Conservation (phyloP, 2,888 invertebrate genomes). For the Steinernema scapterisci region DNA sequence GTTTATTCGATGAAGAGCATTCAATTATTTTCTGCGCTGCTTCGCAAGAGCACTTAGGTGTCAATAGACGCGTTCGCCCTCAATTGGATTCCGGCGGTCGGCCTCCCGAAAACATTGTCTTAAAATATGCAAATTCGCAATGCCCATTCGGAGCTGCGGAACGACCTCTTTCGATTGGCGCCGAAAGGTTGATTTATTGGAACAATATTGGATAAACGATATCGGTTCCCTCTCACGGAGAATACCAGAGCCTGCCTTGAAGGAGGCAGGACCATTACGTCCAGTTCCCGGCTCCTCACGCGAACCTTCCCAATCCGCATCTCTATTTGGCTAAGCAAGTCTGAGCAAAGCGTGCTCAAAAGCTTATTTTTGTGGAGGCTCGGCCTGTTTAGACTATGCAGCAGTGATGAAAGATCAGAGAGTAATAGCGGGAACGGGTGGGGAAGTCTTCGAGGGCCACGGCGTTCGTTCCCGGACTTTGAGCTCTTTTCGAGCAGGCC, state of each 20-base stretch:
- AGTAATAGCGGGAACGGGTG: constrained; percentile 16
- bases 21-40: constrained; percentile 4
- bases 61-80: background rate
- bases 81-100: background rate
- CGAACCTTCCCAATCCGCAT: too few species aligned
- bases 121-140: constrained; percentile 21
- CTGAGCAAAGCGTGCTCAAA: too few species aligned
- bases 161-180: constrained; percentile 10
- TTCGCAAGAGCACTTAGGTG: background rate
- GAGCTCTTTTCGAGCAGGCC: background rate
- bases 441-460: background rate
- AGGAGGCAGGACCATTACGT: too few species aligned
- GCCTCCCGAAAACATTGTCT: background rate
- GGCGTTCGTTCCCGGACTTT: background rate
- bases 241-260: background rate
- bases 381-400: too few species aligned
- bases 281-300: too few species aligned
- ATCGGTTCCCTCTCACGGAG: background rate
- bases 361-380: too few species aligned
- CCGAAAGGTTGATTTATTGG: constrained; percentile 19
- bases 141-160: background rate
- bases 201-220: constrained; percentile 18
- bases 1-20: background rate
- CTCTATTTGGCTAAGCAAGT: too few species aligned
- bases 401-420: constrained; percentile 28